Evolutionary conservation across 2,113 vertebrate species (phyloP), one percentile per base, ranked within the genome.

Genomic region (Carollia perspicillata): DNA sequence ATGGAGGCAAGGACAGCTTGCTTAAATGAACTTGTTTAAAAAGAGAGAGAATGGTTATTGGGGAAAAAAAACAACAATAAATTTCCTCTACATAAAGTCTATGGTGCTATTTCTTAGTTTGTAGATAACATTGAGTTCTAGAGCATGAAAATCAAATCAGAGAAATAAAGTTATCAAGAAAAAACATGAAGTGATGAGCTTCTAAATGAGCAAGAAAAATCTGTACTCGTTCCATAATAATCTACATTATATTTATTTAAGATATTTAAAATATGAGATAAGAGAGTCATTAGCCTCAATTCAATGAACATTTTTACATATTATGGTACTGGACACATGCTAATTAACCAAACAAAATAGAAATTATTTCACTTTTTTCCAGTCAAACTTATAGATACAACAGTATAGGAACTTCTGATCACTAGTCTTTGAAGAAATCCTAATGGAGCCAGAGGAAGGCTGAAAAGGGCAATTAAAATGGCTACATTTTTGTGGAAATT

Each of bases 161-260:
- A 81, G 65, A 85, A 93, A 83, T 89, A 86, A 83, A 94, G 74
- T 93, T 91, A 18, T 84, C 60, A 65, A 47, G 42, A 81, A 8
- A 49, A 89, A 87, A 80, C 37, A 60, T 89, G 51, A 89, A 89
- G 30, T 78, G 16, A 55, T 83, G 16, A 68, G 18, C 22, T 93
- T 93, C 23, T 51, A 94, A 81, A 77, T 90, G 77, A 94, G 13
- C 16, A 66, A 92, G 11, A 89, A 89, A 84, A 84, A 74, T 90
- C 80, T 53, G 6, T 55, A 37, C 53, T 85, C 51, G 55, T 84
- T 77, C 3, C 8, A 18, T 65, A 84, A 72, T 33, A 35, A 44
- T 74, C 23, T 93, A 74, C 20, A 68, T 65, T 87, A 35, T 10
- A 58, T 93, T 95, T 71, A 42, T 77, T 78, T 3, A 60, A 44